Evolutionary conservation across 53 echinoderm and acorn worm genomes (phyloP).

Genomic region (Apostichopus leukothele): DNA sequence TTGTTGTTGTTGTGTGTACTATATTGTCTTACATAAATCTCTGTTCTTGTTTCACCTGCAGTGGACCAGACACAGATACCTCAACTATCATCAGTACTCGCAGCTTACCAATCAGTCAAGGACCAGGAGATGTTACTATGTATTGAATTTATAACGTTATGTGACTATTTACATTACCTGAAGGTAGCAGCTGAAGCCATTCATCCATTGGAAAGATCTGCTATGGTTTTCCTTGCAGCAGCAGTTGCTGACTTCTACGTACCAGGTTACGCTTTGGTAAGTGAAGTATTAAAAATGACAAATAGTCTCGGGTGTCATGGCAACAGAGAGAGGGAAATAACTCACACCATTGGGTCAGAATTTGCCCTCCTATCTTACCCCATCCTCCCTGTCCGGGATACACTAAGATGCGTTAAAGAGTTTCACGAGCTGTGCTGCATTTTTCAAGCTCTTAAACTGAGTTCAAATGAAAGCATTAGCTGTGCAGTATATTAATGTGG

Average conservation of each 20-base stretch:
- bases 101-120: conserved; percentile 65
- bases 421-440: too few relatives aligned
- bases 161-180: conserved; percentile 82
- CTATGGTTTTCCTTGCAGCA: conserved; percentile 89
- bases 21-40: neutral
- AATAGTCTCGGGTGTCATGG: too few relatives aligned
- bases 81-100: conserved; percentile 59
- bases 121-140: conserved; percentile 58
- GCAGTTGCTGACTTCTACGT: conserved; percentile 97
- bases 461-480: too few relatives aligned
- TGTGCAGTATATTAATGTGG: too few relatives aligned
- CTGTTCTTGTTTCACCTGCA: conserved; percentile 23
- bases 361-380: too few relatives aligned
- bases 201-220: conserved; percentile 54
- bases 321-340: too few relatives aligned
- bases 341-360: too few relatives aligned
- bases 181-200: conserved; percentile 66
- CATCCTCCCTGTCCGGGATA: neutral
- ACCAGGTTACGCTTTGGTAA: conserved; percentile 77
- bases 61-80: conserved; percentile 68
- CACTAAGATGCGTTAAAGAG: too few relatives aligned
- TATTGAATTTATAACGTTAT: conserved; percentile 64
- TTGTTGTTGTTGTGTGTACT: neutral
- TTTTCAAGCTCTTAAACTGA: too few relatives aligned
- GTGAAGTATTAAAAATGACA: neutral